These are phyloP conservation scores for Lophotriccus pileatus DNA, from an alignment of 2,797 vertebrate genomes.

Conservation along the genomic window DNA sequence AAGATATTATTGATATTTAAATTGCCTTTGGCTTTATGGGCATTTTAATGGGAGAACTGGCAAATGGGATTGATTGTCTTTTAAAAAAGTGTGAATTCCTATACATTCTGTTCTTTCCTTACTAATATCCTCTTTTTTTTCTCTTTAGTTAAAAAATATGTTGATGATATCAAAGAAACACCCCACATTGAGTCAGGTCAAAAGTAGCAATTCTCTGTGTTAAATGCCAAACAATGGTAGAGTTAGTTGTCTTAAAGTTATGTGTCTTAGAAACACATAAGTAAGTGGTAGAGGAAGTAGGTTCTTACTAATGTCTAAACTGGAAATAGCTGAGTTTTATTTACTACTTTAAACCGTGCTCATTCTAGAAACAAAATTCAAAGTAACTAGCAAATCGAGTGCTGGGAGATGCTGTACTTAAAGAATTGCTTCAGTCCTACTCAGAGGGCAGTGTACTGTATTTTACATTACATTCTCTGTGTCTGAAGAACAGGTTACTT, in stretches of 20 bases:
- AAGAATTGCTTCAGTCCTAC: background rate
- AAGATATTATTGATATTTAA: background rate
- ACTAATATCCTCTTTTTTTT: background rate
- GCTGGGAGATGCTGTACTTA: background rate
- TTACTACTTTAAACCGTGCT: background rate
- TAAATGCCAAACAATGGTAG: background rate
- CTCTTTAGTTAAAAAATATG: background rate
- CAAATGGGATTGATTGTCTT: background rate
- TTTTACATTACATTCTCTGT: background rate
- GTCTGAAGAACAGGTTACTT: background rate
- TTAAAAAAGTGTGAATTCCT: background rate
- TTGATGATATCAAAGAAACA: background rate
- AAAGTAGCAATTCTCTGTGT: background rate
- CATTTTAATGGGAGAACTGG: background rate
- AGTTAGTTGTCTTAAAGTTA: background rate
- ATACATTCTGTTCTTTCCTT: background rate
- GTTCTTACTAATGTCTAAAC: background rate
- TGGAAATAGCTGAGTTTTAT: background rate
- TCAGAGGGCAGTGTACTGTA: background rate
- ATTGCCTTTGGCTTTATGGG: background rate
- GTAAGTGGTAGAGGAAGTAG: background rate
- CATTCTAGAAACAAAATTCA: background rate
- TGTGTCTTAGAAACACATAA: background rate
- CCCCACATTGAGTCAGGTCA: background rate
- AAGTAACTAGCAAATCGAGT: background rate